Evolutionary conservation across 2,888 invertebrate genomes (phyloP).

Genomic region (Nudaria mundana): DNA sequence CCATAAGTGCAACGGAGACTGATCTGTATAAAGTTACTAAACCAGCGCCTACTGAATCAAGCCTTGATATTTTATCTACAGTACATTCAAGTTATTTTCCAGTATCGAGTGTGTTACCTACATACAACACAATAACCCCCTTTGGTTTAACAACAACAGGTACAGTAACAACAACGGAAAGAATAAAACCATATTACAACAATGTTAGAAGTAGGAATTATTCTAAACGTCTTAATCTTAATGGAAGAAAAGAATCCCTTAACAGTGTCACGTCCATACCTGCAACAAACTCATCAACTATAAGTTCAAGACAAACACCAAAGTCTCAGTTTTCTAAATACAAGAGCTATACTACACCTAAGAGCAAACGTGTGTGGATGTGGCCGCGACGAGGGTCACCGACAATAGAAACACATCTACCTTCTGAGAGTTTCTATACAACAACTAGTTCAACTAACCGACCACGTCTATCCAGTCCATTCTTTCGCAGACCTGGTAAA

Average conservation of each 20-base stretch:
- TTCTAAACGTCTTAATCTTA: slow-evolving; percentile 63
- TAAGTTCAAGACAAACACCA: slow-evolving; percentile 49
- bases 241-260: slow-evolving; percentile 57
- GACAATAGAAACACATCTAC: slow-evolving; percentile 61
- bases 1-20: slow-evolving; percentile 46
- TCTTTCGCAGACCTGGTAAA: slow-evolving; percentile 13
- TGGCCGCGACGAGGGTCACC: slow-evolving; percentile 56
- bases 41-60: slow-evolving; percentile 14
- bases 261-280: slow-evolving; percentile 62
- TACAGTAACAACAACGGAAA: slow-evolving; percentile 49
- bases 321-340: slow-evolving; percentile 48
- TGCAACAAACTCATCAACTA: slow-evolving; percentile 38
- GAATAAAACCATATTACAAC: slow-evolving; percentile 46
- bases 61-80: slow-evolving; percentile 40
- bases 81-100: slow-evolving; percentile 37
- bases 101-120: slow-evolving; percentile 42
- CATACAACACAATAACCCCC: slow-evolving; percentile 37
- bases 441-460: slow-evolving; percentile 52
- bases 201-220: slow-evolving; percentile 59
- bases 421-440: slow-evolving; percentile 67
- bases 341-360: slow-evolving; percentile 64
- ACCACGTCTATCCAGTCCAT: slow-evolving; percentile 39
- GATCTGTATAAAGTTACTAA: no score
- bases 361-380: slow-evolving; percentile 67
- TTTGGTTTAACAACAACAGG: slow-evolving; percentile 54